These are phyloP conservation scores for Fregata magnificens DNA, from an alignment of 2,113 vertebrate genomes.

Conservation along the genomic window DNA sequence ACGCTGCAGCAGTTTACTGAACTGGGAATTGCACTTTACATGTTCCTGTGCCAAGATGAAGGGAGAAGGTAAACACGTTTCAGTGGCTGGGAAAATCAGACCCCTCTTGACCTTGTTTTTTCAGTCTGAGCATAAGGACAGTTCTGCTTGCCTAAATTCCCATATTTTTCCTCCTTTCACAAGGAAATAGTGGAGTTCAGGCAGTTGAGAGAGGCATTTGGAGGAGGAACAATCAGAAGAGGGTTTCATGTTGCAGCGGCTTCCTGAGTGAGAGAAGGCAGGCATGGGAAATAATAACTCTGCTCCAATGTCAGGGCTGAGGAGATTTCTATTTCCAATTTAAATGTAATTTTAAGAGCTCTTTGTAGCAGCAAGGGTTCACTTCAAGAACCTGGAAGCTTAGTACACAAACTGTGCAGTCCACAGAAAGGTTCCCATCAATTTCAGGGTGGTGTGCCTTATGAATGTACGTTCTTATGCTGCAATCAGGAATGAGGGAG, in stretches of 20 bases:
- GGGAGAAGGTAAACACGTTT: background rate
- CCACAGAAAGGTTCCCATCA: conserved; percentile 18
- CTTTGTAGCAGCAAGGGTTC: background rate
- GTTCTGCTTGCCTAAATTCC: conserved; percentile 1
- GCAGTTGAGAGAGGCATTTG: conserved; percentile 5
- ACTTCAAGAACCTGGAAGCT: conserved; percentile 22
- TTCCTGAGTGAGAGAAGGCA: conserved; percentile 39
- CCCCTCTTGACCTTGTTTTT: conserved; percentile 1
- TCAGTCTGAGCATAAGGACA: background rate
- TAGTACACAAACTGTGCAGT: conserved; percentile 28
- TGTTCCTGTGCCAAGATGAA: background rate
- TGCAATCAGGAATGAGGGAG: conserved; percentile 4
- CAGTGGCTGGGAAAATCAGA: background rate
- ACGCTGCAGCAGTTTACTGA: background rate
- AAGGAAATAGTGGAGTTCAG: background rate
- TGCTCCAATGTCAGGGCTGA: conserved; percentile 7
- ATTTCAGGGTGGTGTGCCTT: background rate
- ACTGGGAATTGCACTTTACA: background rate
- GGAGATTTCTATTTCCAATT: conserved; percentile 61
- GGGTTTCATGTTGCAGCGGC: conserved; percentile 23
- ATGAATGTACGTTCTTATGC: background rate
- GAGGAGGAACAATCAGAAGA: conserved; percentile 41
- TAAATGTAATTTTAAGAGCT: conserved; percentile 63
- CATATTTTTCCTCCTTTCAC: conserved; percentile 4
- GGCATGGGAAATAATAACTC: conserved; percentile 39